Conservation (phyloP, 2,113 vertebrate species). For the Eubucco bourcierii region DNA sequence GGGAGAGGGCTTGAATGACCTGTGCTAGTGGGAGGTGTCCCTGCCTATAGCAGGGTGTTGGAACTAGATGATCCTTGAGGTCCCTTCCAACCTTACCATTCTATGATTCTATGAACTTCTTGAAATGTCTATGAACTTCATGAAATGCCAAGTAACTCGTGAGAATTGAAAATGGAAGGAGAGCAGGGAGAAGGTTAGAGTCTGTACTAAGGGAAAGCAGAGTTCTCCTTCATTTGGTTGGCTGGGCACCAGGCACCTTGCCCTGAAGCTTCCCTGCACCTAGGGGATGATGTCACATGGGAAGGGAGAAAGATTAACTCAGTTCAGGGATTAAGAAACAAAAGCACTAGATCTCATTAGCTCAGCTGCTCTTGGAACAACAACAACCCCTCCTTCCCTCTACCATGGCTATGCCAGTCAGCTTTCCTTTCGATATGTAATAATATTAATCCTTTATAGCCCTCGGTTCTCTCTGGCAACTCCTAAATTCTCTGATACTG, state of each 20-base stretch:
- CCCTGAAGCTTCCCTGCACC: not conserved
- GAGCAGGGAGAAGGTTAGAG: not conserved
- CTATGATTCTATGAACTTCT: not conserved
- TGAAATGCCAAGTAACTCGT: not conserved
- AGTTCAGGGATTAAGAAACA: constrained; percentile 54
- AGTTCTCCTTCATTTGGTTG: not conserved
- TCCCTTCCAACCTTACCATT: too few relatives aligned
- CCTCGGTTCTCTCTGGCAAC: constrained; percentile 2
- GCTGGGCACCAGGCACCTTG: not conserved
- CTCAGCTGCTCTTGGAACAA: constrained; percentile 32
- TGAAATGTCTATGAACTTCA: not conserved
- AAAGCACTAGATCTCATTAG: constrained; percentile 55
- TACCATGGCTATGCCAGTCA: not conserved
- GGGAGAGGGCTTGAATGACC: too few relatives aligned
- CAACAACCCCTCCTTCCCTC: not conserved
- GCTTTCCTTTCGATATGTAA: constrained; percentile 16
- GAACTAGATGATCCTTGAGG: too few relatives aligned
- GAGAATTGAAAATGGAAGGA: not conserved
- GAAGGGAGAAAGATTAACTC: constrained; percentile 49
- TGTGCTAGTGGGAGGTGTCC: too few relatives aligned
- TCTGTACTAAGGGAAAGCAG: not conserved
- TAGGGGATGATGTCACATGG: constrained; percentile 21
- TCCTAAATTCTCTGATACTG: constrained; percentile 29
- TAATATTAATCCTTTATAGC: constrained; percentile 33
- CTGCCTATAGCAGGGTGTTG: too few relatives aligned